Evolutionary conservation across 1,140 invertebrate genomes (phyloP).

Genomic region (Drosophila seguyi): DNA sequence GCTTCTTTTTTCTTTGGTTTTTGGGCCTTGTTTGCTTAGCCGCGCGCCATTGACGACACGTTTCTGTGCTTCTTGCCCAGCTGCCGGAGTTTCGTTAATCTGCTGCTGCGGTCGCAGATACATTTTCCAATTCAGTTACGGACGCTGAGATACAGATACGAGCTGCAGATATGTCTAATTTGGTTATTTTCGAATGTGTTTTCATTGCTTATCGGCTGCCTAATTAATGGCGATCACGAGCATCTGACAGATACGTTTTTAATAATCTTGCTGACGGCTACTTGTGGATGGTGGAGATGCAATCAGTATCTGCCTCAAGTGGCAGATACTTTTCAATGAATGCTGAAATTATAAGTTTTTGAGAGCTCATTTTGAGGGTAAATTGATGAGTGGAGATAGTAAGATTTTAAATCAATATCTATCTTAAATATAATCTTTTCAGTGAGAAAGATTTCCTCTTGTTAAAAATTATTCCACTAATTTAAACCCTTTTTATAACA

Average conservation of each 20-base stretch:
- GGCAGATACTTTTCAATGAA: constrained; percentile 6
- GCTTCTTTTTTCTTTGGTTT: constrained; percentile 43
- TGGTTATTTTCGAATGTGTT: constrained; percentile 48
- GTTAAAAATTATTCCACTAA: background rate
- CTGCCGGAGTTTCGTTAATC: constrained; percentile 53
- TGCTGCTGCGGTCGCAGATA: constrained; percentile 30
- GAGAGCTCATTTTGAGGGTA: background rate
- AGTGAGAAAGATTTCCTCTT: background rate
- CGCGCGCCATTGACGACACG: constrained; percentile 71
- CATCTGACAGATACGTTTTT: constrained; percentile 59
- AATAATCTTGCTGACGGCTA: constrained; percentile 41
- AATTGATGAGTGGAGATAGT: background rate
- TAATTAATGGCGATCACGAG: constrained; percentile 56
- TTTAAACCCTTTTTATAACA: background rate
- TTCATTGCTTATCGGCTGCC: constrained; percentile 61
- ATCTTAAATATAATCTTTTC: too few species aligned
- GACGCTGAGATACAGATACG: constrained; percentile 1
- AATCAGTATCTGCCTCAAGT: constrained; percentile 19
- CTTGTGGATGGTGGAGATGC: constrained; percentile 13
- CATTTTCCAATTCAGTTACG: constrained; percentile 17
- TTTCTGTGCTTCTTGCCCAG: constrained; percentile 36
- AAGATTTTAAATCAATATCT: background rate
- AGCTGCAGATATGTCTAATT: constrained; percentile 15
- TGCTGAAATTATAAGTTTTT: background rate
- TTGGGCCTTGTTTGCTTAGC: constrained; percentile 61